Percentiles rank a stretch among this genome's conserved stretches.
These are phyloP conservation scores for Rhabditophanes sp. DNA, from an alignment of 2,888 invertebrate genomes.

Conservation along the genomic window DNA sequence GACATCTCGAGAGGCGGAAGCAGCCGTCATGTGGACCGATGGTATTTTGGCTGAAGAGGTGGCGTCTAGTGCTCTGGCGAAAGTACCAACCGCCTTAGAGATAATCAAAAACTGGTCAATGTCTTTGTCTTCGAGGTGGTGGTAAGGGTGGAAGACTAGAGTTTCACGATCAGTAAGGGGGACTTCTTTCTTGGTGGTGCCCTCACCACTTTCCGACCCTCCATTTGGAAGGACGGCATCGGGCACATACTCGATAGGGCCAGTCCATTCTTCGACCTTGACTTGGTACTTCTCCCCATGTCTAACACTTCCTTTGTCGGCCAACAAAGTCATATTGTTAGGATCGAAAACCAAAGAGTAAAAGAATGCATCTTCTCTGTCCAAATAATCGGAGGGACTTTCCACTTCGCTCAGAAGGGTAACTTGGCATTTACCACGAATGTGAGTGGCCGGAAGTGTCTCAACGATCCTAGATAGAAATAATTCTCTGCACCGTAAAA, in stretches of 20 bases:
- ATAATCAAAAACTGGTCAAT: constrained; percentile 93
- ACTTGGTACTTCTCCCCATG: constrained; percentile 90
- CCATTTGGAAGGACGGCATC: constrained; percentile 1
- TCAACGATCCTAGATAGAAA: constrained; percentile 86
- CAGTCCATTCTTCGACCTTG: constrained; percentile 15
- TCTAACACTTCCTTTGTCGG: constrained; percentile 79
- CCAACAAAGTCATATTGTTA: constrained; percentile 88
- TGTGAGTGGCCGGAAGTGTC: constrained; percentile 92
- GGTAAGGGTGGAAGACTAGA: constrained; percentile 81
- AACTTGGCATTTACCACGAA: constrained; percentile 91
- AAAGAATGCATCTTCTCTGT: constrained; percentile 80
- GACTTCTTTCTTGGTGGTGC: neutral
- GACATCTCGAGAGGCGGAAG: constrained; percentile 92
- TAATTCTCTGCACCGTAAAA: constrained; percentile 65
- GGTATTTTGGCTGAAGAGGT: constrained; percentile 95
- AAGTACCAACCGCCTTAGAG: constrained; percentile 79
- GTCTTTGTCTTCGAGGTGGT: constrained; percentile 76
- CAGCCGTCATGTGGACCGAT: constrained; percentile 94
- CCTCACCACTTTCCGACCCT: too few species aligned
- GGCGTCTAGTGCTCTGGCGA: constrained; percentile 92
- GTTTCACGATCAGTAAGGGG: constrained; percentile 68
- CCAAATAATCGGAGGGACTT: constrained; percentile 81
- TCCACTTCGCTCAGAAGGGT: constrained; percentile 97
- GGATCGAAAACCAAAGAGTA: constrained; percentile 99
- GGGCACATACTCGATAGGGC: constrained; percentile 3